phyloP scores from a whole-genome alignment of 2,888 invertebrate genomes.

The Pelosia muscerda region DNA sequence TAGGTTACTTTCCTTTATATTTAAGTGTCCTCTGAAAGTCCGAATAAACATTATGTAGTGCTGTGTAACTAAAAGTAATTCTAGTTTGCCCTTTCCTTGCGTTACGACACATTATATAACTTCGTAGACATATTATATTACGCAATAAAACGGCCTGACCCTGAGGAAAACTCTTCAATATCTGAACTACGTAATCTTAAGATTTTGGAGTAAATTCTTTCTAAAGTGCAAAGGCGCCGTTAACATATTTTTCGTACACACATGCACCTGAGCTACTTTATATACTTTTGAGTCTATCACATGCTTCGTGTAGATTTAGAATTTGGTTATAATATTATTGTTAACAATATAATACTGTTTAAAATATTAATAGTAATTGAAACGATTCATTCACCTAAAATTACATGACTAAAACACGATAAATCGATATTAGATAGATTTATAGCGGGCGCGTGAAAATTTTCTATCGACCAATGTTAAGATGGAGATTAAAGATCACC shows the following conservation, averaged over 20 bases:
- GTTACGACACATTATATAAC: conserved; percentile 11
- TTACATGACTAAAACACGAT: neutral
- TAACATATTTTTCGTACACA: neutral
- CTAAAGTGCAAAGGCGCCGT: neutral
- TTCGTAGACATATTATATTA: conserved; percentile 11
- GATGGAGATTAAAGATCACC: no score
- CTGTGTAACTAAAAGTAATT: conserved; percentile 11
- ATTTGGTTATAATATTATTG: neutral
- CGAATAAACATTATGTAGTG: conserved; percentile 11
- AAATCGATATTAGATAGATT: no score
- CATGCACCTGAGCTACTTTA: neutral
- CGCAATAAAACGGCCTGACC: neutral
- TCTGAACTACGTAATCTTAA: neutral
- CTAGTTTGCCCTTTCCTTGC: conserved; percentile 12
- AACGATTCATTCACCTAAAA: neutral
- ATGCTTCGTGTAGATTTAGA: neutral
- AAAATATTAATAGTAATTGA: neutral
- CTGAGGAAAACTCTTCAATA: conserved; percentile 3
- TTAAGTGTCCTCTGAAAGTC: conserved; percentile 1
- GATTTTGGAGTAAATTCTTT: neutral
- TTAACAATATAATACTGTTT: neutral
- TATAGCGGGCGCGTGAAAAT: no score
- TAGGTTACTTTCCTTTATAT: conserved; percentile 12
- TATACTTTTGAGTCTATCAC: neutral
- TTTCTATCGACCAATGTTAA: no score